These are phyloP conservation scores for Flexamia atlantica DNA, from an alignment of 2,888 invertebrate species.

Conservation along the genomic window DNA sequence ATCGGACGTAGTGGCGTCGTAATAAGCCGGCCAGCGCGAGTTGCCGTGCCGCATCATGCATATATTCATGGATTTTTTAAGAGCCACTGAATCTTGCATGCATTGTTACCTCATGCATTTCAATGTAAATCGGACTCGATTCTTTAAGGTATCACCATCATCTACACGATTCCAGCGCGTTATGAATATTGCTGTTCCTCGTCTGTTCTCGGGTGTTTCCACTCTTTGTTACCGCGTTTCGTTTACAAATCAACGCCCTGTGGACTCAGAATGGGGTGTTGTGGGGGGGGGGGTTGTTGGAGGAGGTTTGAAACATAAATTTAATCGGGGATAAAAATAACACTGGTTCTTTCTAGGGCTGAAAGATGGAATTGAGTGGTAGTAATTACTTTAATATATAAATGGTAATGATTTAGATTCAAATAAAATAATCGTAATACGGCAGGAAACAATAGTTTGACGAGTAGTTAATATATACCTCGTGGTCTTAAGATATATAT, in stretches of 20 bases:
- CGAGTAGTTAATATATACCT: too few species aligned
- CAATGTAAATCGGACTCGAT: constrained; percentile 51
- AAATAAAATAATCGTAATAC: too few species aligned
- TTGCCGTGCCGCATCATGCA: constrained; percentile 31
- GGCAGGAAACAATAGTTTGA: too few species aligned
- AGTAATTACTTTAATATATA: too few species aligned
- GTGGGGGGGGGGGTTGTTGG: too few species aligned
- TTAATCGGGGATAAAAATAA: too few species aligned
- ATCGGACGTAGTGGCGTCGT: background rate
- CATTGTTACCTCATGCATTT: constrained; percentile 59
- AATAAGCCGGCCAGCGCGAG: background rate
- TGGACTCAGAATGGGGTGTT: background rate
- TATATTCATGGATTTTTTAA: constrained; percentile 57
- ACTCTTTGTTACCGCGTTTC: background rate
- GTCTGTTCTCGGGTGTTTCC: background rate
- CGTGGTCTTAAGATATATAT: too few species aligned
- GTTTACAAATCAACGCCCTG: background rate
- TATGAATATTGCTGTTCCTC: constrained; percentile 30
- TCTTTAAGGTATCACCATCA: constrained; percentile 52
- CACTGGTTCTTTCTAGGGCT: too few species aligned
- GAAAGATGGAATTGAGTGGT: too few species aligned
- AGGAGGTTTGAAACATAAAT: too few species aligned
- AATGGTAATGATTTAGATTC: too few species aligned
- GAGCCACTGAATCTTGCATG: constrained; percentile 58
- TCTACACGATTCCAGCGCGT: constrained; percentile 34